A percentile compares a stretch with the other conserved stretches of the same genome.
Conservation (phyloP, 2,888 invertebrate genomes). For the Calameuta pallipes region DNA sequence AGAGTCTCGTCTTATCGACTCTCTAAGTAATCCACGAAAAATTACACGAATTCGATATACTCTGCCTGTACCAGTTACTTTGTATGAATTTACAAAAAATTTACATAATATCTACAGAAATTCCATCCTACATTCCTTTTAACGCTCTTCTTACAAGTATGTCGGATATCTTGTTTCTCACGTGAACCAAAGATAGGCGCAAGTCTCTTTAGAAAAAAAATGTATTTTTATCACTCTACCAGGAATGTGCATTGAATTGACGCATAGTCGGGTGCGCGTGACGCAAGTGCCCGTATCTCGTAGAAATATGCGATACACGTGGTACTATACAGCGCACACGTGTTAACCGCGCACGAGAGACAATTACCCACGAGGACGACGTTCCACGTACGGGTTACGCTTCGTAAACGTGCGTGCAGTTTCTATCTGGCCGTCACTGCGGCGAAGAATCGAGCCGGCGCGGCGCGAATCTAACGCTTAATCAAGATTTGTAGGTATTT, state of each 20-base stretch:
- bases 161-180: background rate
- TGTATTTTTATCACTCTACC: background rate
- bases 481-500: conserved; percentile 46
- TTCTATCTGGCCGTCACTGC: background rate
- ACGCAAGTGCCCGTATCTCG: background rate
- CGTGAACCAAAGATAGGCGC: background rate
- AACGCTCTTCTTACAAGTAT: background rate
- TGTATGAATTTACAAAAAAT: background rate
- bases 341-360: background rate
- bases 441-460: background rate
- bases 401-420: background rate
- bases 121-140: background rate
- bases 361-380: background rate
- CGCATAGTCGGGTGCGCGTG: background rate
- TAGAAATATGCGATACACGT: background rate
- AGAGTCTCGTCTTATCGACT: background rate
- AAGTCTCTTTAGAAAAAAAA: background rate
- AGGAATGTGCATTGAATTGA: background rate
- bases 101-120: background rate
- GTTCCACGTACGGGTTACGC: background rate
- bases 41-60: background rate
- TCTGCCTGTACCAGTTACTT: background rate
- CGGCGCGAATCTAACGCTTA: background rate
- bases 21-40: background rate
- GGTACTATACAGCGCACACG: background rate